Conservation (phyloP, 2,888 invertebrate species). For the Rhagonycha lutea region DNA sequence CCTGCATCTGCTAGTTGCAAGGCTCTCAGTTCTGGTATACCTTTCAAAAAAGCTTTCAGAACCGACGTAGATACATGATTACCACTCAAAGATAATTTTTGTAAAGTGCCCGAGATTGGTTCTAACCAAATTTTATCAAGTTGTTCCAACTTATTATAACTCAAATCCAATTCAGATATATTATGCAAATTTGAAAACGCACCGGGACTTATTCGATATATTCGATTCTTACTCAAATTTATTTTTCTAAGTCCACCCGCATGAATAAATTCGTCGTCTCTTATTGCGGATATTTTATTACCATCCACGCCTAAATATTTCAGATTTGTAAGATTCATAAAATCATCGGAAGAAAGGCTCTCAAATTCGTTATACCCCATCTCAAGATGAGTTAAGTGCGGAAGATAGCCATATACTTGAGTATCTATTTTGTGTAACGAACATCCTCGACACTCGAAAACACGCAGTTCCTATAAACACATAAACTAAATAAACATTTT, state of each 20-base stretch:
- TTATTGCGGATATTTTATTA: conserved; percentile 72
- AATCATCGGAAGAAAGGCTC: conserved; percentile 70
- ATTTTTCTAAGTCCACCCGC: conserved; percentile 61
- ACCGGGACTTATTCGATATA: conserved; percentile 69
- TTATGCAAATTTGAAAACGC: conserved; percentile 74
- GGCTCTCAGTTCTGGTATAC: conserved; percentile 60
- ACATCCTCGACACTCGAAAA: conserved; percentile 75
- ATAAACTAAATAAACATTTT: not conserved
- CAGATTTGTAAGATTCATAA: conserved; percentile 66
- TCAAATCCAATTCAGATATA: conserved; percentile 71
- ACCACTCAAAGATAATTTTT: conserved; percentile 70
- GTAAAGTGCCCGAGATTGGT: conserved; percentile 63
- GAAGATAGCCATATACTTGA: conserved; percentile 74
- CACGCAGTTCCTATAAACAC: conserved; percentile 66
- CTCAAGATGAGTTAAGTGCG: conserved; percentile 72
- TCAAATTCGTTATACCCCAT: conserved; percentile 77
- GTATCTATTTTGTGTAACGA: conserved; percentile 72
- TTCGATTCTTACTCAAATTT: conserved; percentile 69
- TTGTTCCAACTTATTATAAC: conserved; percentile 72
- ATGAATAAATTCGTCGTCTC: conserved; percentile 66
- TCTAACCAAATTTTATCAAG: conserved; percentile 63
- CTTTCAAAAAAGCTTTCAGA: conserved; percentile 59
- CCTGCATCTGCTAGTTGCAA: conserved; percentile 65
- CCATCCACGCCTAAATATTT: conserved; percentile 70
- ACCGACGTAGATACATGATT: conserved; percentile 64